Evolutionary conservation across 2,113 vertebrate species (phyloP), one percentile per base, ranked within the genome.

Genomic region (Agelaius phoeniceus): DNA sequence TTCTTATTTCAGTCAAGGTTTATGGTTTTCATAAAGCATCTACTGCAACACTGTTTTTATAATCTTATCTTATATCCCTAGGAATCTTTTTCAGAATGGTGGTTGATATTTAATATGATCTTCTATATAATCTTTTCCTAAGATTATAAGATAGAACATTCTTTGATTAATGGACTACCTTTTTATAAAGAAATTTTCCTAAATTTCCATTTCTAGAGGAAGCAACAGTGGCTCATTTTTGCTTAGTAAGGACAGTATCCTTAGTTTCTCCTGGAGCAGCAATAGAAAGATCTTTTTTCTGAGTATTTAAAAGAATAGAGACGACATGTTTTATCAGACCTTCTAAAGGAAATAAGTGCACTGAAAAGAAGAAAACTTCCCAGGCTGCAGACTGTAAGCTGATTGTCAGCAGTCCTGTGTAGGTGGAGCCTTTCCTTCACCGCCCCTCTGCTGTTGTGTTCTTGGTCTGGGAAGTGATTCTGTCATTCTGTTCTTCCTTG

Each of bases 401-500:
- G 23, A 11, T 51, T 41, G 15, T 46, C 24, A 44, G 24, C 24
- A 44, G 12, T 43, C 49, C 59, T 48, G 46, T 52, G 44, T 19
- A 62, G 49, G 8, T 6, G 0, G 18, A 52, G 33, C 31, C 24
- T 28, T 66, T 77, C 48, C 20, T 35, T 48, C n/a, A 39, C 21
- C 18, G 44, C 6, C 15, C 8, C 9, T 72, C 6, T 59, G 39
- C 30, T 21, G 3, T 30, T 74, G 19, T 76, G 8, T 37, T 73
- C 46, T 46, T 8, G 30, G 24, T 48, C 6, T 22, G 13, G 39
- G 24, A 61, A 57, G 24, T 1, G 4, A 26, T 37, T 65, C 55
- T 4, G 2, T 8, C 35, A 15, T 67, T 69, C n/a, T 57, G 2
- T 48, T 3, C 0, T 58, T 11, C 7, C 11, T 75, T 55, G 49